These are phyloP conservation scores for Nasua narica DNA, from an alignment of 2,797 vertebrate species.

Conservation along the genomic window DNA sequence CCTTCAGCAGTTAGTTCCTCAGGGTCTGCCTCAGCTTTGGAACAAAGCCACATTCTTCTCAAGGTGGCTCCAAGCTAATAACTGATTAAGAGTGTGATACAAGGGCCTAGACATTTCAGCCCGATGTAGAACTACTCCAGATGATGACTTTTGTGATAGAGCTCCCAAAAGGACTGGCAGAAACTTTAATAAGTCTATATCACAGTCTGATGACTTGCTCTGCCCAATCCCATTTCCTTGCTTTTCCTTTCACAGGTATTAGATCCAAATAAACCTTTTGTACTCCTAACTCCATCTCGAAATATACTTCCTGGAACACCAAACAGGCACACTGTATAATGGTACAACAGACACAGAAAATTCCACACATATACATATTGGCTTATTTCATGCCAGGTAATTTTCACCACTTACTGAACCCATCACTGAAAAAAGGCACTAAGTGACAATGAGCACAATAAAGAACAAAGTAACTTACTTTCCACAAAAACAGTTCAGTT, in stretches of 20 bases:
- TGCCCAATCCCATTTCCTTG: neutral
- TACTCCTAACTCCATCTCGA: neutral
- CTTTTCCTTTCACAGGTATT: neutral
- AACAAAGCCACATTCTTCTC: neutral
- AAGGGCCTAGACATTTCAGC: neutral
- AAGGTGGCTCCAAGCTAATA: neutral
- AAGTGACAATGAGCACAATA: neutral
- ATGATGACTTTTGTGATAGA: neutral
- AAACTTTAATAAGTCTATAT: neutral
- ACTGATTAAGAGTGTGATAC: neutral
- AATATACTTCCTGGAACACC: neutral
- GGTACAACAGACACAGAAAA: neutral
- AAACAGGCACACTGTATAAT: neutral
- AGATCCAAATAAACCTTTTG: neutral
- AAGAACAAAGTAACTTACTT: neutral
- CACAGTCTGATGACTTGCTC: neutral
- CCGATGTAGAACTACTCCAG: neutral
- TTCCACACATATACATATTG: neutral
- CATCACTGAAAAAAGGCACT: neutral
- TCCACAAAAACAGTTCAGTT: neutral
- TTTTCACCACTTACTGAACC: neutral
- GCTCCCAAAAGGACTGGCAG: neutral
- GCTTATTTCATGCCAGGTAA: neutral
- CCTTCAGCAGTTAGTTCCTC: neutral
- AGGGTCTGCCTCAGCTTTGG: neutral